Percentiles rank a stretch among this genome's conserved stretches.
These are phyloP conservation scores for Macrosiphum euphorbiae DNA, from an alignment of 2,888 invertebrate species.

Conservation along the genomic window DNA sequence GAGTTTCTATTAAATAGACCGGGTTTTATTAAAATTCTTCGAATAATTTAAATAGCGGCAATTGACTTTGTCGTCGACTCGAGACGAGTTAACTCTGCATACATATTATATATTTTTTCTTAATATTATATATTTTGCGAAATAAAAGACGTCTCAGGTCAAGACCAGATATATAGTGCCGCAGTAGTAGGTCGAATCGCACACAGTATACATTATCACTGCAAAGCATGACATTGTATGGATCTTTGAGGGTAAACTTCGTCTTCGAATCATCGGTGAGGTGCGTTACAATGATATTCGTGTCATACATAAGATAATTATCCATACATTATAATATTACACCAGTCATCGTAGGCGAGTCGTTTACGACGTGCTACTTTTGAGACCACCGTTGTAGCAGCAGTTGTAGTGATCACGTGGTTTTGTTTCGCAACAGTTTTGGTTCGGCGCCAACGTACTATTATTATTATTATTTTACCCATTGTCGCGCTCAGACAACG, in stretches of 20 bases:
- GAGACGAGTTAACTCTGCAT: neutral
- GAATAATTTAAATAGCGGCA: neutral
- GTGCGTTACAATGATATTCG: neutral
- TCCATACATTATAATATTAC: neutral
- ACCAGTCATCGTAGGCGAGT: neutral
- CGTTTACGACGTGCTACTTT: neutral
- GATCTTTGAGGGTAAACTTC: neutral
- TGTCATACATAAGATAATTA: neutral
- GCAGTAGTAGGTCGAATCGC: neutral
- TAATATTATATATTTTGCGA: neutral
- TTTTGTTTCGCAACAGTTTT: neutral
- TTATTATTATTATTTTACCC: neutral
- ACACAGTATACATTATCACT: neutral
- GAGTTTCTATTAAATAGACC: neutral
- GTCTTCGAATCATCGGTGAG: neutral
- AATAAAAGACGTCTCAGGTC: neutral
- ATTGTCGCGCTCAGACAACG: neutral
- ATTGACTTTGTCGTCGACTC: neutral
- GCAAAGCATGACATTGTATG: neutral
- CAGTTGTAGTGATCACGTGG: neutral
- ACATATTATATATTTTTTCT: neutral
- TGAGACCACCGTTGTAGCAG: neutral
- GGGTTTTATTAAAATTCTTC: slow-evolving; percentile 26
- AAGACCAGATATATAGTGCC: too few species aligned
- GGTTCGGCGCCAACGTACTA: neutral